Conservation (phyloP, 2,113 vertebrate species). For the Corythornis cristatus region DNA sequence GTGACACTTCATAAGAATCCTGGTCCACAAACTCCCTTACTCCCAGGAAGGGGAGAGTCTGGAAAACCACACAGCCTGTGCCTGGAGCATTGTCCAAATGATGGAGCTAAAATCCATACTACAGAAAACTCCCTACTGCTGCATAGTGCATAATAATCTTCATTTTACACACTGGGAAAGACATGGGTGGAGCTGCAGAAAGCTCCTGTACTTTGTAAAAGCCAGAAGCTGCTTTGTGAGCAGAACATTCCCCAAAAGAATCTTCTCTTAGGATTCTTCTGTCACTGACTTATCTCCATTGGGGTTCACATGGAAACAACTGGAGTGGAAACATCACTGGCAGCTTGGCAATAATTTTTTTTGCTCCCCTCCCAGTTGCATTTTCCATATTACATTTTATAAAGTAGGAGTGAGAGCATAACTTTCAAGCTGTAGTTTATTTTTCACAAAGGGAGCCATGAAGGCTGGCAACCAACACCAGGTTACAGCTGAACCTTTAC, state of each 20-base stretch:
- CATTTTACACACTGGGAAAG: not conserved
- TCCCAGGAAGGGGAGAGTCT: not conserved
- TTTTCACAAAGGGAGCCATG: not conserved
- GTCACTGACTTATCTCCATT: not conserved
- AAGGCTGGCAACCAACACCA: constrained; percentile 7
- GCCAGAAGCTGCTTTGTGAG: not conserved
- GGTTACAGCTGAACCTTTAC: constrained; percentile 13
- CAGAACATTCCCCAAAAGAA: not conserved
- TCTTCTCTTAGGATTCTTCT: not conserved
- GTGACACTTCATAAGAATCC: not conserved
- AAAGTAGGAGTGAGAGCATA: not conserved
- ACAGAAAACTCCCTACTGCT: not conserved
- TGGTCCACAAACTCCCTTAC: not conserved
- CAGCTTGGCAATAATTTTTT: not conserved
- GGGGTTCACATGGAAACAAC: not conserved
- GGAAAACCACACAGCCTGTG: not conserved
- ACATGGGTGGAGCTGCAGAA: not conserved
- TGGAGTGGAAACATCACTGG: not conserved
- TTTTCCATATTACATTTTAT: constrained; percentile 5
- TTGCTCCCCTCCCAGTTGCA: not conserved
- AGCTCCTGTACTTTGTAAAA: not conserved
- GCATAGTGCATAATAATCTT: not conserved
- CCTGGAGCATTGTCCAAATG: not conserved
- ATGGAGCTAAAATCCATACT: not conserved
- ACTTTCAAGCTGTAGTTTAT: not conserved